Percentiles rank a stretch among this genome's conserved stretches.
These are phyloP conservation scores for Micoletzkya japonica DNA, from an alignment of 2,888 invertebrate species.

Conservation along the genomic window DNA sequence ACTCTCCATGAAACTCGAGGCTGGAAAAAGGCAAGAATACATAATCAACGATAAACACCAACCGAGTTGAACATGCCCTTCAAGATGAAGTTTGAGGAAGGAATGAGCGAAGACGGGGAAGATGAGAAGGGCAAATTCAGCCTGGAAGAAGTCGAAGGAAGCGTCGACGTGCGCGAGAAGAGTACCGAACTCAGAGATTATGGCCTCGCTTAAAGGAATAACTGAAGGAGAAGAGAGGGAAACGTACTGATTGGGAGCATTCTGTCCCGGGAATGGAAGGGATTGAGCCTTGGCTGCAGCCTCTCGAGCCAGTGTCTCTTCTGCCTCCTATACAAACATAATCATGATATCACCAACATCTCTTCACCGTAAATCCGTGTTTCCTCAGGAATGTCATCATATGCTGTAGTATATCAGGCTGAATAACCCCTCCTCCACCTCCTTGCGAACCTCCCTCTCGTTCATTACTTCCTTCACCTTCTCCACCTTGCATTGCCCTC, in stretches of 20 bases:
- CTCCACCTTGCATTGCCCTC: too few species aligned
- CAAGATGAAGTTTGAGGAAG: slow-evolving; percentile 32
- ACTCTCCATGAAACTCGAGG: slow-evolving; percentile 14
- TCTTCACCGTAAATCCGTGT: slow-evolving; percentile 39
- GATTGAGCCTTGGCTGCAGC: slow-evolving; percentile 5
- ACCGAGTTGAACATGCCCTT: slow-evolving; percentile 16
- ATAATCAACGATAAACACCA: neutral
- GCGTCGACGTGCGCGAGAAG: slow-evolving; percentile 44
- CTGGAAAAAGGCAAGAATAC: neutral
- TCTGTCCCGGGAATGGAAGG: neutral
- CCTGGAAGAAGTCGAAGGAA: slow-evolving; percentile 37
- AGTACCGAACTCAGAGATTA: slow-evolving; percentile 41
- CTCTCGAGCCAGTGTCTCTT: slow-evolving; percentile 15
- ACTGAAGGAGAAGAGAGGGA: neutral
- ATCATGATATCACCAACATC: neutral
- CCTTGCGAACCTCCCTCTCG: neutral
- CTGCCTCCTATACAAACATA: slow-evolving; percentile 18
- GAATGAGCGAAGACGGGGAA: slow-evolving; percentile 49
- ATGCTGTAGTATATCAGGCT: slow-evolving; percentile 36
- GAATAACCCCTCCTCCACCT: neutral
- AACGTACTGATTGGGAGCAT: neutral
- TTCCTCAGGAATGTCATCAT: slow-evolving; percentile 37
- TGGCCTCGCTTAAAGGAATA: slow-evolving; percentile 20
- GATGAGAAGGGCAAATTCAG: slow-evolving; percentile 39
- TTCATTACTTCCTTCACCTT: neutral